A percentile compares a stretch with the other conserved stretches of the same genome.
These are phyloP conservation scores for Archips xylosteana DNA, from an alignment of 2,888 invertebrate genomes.

Conservation along the genomic window DNA sequence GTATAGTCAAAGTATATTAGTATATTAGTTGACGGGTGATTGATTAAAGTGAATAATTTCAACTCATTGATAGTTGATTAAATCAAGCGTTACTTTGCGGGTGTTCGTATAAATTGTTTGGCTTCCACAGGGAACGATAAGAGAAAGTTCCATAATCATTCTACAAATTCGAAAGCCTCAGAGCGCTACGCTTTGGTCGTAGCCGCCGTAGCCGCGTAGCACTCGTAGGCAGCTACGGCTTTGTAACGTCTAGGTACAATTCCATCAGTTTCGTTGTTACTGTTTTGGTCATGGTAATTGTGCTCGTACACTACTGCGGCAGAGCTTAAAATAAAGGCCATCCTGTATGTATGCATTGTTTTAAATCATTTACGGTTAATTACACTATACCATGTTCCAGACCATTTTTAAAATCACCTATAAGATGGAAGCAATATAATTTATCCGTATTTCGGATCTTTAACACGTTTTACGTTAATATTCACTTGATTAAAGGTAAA, in stretches of 20 bases:
- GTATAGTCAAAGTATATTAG: too few species aligned
- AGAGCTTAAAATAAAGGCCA: not conserved
- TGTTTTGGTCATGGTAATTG: not conserved
- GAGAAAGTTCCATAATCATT: not conserved
- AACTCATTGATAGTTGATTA: not conserved
- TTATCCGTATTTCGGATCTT: too few species aligned
- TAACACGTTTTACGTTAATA: too few species aligned
- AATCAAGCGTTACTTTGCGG: too few species aligned
- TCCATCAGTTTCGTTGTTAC: not conserved
- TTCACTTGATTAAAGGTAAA: too few species aligned
- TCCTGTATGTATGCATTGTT: not conserved
- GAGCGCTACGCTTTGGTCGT: constrained; percentile 4
- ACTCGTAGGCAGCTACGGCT: not conserved
- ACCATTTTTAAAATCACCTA: too few species aligned
- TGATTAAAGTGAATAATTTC: not conserved
- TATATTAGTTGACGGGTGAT: too few species aligned
- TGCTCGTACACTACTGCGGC: not conserved
- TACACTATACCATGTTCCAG: too few species aligned
- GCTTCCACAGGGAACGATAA: not conserved
- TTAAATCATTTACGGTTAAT: too few species aligned
- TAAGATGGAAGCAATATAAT: too few species aligned
- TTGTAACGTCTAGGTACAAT: not conserved
- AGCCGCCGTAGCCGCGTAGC: constrained; percentile 1
- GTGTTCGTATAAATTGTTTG: not conserved
- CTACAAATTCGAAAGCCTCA: not conserved